Base-by-base conservation (phyloP, 2,888 invertebrate genomes). In the Chrysotoxum bicinctum region DNA sequence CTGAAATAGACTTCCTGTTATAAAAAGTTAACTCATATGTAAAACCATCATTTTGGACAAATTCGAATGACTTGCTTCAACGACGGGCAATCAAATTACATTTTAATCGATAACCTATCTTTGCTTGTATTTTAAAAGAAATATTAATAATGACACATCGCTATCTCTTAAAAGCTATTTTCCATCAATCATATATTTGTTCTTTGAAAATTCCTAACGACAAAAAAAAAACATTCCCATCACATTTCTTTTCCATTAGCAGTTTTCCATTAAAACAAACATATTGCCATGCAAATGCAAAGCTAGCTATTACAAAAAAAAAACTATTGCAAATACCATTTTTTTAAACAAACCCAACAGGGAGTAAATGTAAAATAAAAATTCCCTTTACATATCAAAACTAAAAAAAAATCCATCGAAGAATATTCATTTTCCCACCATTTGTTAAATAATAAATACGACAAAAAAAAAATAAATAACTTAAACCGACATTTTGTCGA, bases 231-330 rank as follows among this genome's bases (percentile, higher is more conserved):
- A 58, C 48, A 68, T 50, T 64, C 64, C 45, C 64, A 64, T 64
- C 52, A 68, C 66, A 81, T 72, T 72, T 58, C 72, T 45, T 58
- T 58, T 82, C 81, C 76, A 82, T 82, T 82, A 81, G 52, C 48
- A 56, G 30, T 35, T 40, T 50, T 64, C 69, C 64, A 81, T 70
- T 64, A 37, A 58, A 70, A 37, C 12, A 62, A 62, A 81, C 68
- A 69, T 37, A 58, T n/a, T 52, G 21, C 40, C 43, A 68, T 52
- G 54, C 32, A 43, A 14, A 60, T 52, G 54, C 10, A 26, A 10
- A 56, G 66, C 66, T 60, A 56, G 66, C 66, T 60, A 68, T 80
- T 74, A 45, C 68, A 50, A 80, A 23, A 26, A 66, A 64, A 45
- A 19, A 19, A 26, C 10, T 16, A 2, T 32, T 45, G 10, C 7